A percentile compares a stretch with the other conserved stretches of the same genome.
phyloP scores from a whole-genome alignment of 2,113 vertebrate species.

The Syrmaticus mikado region DNA sequence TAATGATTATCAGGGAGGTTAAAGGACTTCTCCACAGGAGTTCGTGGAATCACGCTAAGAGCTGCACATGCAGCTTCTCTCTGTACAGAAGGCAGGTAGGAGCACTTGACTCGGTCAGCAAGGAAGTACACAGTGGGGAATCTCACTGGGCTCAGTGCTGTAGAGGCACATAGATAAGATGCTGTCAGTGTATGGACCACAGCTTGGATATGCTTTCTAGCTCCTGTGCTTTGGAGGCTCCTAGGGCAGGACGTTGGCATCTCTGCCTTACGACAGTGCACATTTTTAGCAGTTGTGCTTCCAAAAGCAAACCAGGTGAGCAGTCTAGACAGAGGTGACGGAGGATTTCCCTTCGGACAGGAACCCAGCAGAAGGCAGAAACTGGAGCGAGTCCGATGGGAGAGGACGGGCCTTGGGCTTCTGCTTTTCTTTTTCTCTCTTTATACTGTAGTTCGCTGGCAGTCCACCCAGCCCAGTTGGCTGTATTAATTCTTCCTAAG shows the following conservation, averaged over 20 bases:
- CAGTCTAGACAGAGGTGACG: constrained; percentile 52
- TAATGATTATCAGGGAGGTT: background rate
- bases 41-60: background rate
- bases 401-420: constrained; percentile 23
- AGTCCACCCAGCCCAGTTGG: background rate
- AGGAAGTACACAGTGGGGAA: background rate
- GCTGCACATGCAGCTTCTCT: background rate
- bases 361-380: constrained; percentile 4
- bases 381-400: background rate
- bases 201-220: background rate
- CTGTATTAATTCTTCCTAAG: constrained; percentile 62
- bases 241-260: background rate
- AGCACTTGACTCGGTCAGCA: background rate
- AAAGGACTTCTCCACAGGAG: background rate
- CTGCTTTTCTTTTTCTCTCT: background rate
- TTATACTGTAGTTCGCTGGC: constrained; percentile 11
- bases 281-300: background rate
- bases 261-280: background rate
- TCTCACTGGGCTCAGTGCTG: background rate
- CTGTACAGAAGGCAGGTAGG: background rate
- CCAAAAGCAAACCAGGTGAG: constrained; percentile 28
- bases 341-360: constrained; percentile 27
- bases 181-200: background rate
- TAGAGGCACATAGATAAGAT: rapidly evolving
- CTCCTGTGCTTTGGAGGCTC: background rate